phyloP scores from a whole-genome alignment of 2,797 vertebrate genomes.

The Phalanger gymnotis region DNA sequence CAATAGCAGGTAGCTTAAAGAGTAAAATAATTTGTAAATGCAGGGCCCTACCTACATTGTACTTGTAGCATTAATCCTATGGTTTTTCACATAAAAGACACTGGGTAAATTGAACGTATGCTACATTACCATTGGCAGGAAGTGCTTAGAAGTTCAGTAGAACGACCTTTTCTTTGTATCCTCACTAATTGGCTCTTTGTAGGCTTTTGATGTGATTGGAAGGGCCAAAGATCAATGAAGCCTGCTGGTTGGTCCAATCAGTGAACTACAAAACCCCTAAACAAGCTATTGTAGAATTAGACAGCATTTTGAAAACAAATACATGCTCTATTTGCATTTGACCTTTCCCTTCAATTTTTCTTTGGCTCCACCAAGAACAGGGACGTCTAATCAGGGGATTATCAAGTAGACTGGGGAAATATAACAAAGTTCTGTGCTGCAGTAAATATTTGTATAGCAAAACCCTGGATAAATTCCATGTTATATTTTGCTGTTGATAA shows the following conservation, averaged over 20 bases:
- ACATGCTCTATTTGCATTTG: conserved; percentile 75
- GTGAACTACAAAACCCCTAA: conserved; percentile 72
- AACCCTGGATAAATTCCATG: conserved; percentile 82
- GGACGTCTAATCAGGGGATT: conserved; percentile 86
- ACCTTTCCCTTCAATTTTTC: conserved; percentile 79
- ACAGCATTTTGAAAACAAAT: conserved; percentile 80
- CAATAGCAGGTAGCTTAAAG: conserved; percentile 16
- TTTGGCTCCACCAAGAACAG: conserved; percentile 81
- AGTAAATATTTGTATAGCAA: conserved; percentile 87
- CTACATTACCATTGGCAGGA: conserved; percentile 64
- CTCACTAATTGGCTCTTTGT: conserved; percentile 77
- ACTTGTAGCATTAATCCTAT: conserved; percentile 65
- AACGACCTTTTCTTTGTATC: conserved; percentile 78
- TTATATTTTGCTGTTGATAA: conserved; percentile 83
- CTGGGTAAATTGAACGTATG: conserved; percentile 63
- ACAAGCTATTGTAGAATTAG: conserved; percentile 80
- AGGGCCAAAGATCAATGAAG: conserved; percentile 82
- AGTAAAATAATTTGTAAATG: conserved; percentile 49
- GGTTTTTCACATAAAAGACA: conserved; percentile 69
- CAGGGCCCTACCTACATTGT: conserved; percentile 54
- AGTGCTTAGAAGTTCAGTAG: conserved; percentile 64
- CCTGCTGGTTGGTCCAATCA: conserved; percentile 80
- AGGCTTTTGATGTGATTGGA: conserved; percentile 77
- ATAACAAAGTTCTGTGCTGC: conserved; percentile 83
- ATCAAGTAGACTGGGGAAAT: conserved; percentile 86